Percentiles rank a stretch among this genome's conserved stretches.
Conservation (phyloP, 2,113 vertebrate species). For the Parotia lawesii region DNA sequence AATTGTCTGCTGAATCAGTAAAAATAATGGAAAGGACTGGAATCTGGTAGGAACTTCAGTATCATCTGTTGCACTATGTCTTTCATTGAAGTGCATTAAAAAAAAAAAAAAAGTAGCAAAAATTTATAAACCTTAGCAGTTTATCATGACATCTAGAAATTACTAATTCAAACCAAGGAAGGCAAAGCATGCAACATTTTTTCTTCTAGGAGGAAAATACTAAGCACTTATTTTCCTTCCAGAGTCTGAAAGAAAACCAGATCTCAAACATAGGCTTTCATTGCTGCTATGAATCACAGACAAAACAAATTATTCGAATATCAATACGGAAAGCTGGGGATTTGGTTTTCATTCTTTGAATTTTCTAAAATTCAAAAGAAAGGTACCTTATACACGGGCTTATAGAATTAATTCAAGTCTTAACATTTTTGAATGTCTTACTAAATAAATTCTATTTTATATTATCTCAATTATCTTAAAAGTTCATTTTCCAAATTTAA, state of each 20-base stretch:
- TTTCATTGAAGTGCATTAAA: neutral
- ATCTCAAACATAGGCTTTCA: neutral
- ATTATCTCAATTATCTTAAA: neutral
- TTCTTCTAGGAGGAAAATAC: neutral
- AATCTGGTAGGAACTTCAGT: neutral
- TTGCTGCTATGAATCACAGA: neutral
- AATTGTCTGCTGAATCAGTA: neutral
- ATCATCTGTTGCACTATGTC: neutral
- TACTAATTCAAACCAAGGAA: neutral
- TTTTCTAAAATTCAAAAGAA: neutral
- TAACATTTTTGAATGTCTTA: neutral
- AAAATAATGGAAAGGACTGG: neutral
- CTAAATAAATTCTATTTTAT: neutral
- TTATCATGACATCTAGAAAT: neutral
- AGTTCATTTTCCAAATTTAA: neutral
- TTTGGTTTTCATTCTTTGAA: neutral
- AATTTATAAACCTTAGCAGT: neutral
- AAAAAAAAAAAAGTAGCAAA: neutral
- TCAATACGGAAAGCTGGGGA: neutral
- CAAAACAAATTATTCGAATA: neutral
- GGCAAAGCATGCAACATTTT: neutral
- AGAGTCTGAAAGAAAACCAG: neutral
- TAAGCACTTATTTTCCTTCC: neutral
- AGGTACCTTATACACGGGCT: neutral
- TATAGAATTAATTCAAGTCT: neutral